phyloP scores from a whole-genome alignment of 2,888 invertebrate species.

The Dexiosoma caninum region DNA sequence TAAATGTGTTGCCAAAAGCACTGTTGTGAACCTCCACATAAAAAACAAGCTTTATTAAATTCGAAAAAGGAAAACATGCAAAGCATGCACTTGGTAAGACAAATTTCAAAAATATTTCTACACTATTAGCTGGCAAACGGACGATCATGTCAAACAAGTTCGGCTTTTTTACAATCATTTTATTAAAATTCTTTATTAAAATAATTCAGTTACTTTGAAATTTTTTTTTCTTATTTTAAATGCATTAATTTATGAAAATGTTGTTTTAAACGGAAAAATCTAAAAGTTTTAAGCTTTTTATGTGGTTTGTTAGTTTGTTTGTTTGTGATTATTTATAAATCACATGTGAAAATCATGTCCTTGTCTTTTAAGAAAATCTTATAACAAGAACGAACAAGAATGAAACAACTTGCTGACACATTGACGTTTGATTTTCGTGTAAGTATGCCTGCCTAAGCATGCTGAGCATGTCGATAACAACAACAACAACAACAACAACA shows the following conservation, averaged over 20 bases:
- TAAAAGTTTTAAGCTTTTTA: no score
- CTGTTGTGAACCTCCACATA: no score
- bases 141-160: slow-evolving; percentile 16
- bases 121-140: background rate
- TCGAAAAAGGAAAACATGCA: no score
- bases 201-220: background rate
- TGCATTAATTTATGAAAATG: slow-evolving; percentile 41
- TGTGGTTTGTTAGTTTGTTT: no score
- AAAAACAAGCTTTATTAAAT: no score
- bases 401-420: slow-evolving; percentile 66
- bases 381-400: slow-evolving; percentile 56
- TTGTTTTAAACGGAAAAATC: no score
- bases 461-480: slow-evolving; percentile 74
- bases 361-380: slow-evolving; percentile 61
- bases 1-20: no score
- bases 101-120: no score
- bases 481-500: slow-evolving; percentile 51
- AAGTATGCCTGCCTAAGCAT: slow-evolving; percentile 68
- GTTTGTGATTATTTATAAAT: slow-evolving; percentile 52
- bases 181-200: background rate
- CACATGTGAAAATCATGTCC: slow-evolving; percentile 63
- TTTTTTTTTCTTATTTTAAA: background rate
- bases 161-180: background rate
- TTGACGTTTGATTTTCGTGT: slow-evolving; percentile 69
- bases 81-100: no score